These are phyloP conservation scores for Nycticebus coucang DNA, from an alignment of 2,113 vertebrate species.

Conservation along the genomic window DNA sequence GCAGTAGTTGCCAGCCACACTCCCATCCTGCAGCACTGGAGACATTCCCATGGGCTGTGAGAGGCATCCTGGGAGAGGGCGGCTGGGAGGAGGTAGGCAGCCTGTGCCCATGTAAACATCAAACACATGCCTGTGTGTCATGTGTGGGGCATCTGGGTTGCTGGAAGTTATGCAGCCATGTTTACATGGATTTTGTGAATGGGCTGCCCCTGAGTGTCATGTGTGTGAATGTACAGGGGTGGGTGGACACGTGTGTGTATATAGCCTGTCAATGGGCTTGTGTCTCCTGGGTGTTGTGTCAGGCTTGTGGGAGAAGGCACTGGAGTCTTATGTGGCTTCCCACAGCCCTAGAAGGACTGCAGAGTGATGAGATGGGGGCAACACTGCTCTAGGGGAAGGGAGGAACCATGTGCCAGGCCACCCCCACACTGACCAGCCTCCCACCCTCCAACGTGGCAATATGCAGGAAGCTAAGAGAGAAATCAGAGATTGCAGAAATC, in stretches of 20 bases:
- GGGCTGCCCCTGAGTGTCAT: no score
- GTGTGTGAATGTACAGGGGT: neutral
- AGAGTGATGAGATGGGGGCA: neutral
- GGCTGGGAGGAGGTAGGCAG: neutral
- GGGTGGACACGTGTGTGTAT: neutral
- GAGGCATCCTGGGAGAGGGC: neutral
- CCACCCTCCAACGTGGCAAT: constrained; percentile 18
- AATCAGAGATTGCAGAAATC: constrained; percentile 28
- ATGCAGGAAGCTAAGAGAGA: neutral
- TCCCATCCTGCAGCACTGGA: neutral
- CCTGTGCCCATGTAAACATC: neutral
- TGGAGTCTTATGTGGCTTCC: neutral
- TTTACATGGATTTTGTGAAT: neutral
- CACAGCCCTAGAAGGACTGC: neutral
- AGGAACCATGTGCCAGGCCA: neutral
- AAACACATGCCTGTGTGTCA: neutral
- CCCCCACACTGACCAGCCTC: neutral
- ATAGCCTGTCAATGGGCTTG: neutral
- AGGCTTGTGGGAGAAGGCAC: neutral
- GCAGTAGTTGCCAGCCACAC: neutral
- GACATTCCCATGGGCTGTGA: neutral
- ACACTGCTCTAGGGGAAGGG: neutral
- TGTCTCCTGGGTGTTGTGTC: neutral
- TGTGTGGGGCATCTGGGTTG: neutral
- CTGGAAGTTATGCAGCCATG: neutral